Evolutionary conservation across 2,888 invertebrate genomes (phyloP).

Genomic region (Thereva unica): DNA sequence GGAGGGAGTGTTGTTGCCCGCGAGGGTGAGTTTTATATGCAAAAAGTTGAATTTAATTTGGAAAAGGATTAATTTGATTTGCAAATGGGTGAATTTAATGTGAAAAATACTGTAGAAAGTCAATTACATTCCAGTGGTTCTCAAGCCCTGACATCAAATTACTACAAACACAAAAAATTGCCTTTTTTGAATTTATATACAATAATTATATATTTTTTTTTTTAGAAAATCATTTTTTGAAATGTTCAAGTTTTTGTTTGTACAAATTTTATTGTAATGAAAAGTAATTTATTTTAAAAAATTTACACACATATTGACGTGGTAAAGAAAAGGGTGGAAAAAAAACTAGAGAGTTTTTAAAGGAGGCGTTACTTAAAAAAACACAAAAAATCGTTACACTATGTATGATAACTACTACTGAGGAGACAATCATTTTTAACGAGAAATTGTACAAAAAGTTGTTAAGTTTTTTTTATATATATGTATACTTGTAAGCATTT

Average conservation of each 20-base stretch:
- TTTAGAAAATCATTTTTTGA: neutral
- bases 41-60: too few relatives aligned
- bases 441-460: constrained; percentile 20
- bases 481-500: neutral
- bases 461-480: constrained; percentile 26
- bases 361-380: constrained; percentile 14
- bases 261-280: too few relatives aligned
- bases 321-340: neutral
- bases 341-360: too few relatives aligned
- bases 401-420: constrained; percentile 3
- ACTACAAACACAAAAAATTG: too few relatives aligned
- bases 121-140: constrained; percentile 41
- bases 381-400: too few relatives aligned
- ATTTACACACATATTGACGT: constrained; percentile 16
- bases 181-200: too few relatives aligned
- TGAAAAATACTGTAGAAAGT: constrained; percentile 19
- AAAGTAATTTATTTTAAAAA: neutral
- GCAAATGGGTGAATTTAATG: constrained; percentile 2
- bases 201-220: too few relatives aligned
- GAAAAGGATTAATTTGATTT: constrained; percentile 24
- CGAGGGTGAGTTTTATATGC: too few relatives aligned
- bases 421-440: constrained; percentile 22
- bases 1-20: too few relatives aligned
- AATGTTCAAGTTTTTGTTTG: constrained; percentile 24
- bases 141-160: too few relatives aligned